Evolutionary conservation across 2,888 invertebrate genomes (phyloP), one percentile per base, ranked within the genome.

Genomic region (Willowsia nigromaculata): DNA sequence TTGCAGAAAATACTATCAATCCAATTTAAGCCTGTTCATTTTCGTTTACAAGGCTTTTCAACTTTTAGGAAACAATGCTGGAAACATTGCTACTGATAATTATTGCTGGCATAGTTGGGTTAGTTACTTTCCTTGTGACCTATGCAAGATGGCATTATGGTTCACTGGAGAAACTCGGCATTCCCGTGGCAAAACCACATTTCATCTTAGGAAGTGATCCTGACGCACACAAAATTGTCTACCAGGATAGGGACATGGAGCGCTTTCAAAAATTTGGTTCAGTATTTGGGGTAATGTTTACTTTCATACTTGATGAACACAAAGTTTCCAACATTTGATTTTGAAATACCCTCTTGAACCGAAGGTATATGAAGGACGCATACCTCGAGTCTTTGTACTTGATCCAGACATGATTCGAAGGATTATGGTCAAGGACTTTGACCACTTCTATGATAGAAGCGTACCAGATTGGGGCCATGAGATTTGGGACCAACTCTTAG

Each of bases 131-230:
- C 22, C 53, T 87, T 13, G 37, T 87, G 6, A 37, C 62, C 13
- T 86, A 80, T 80, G 90, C 76, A 13, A 86, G 82, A 53, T 80
- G 86, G 86, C 76, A 86, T 40, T 86, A 86, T 53, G 86, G 86
- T 59, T 47, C 86, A 2, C 50, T 90, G 18, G 90, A 90, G 30
- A 90, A 84, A 65, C 53, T 90, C 11, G 90, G 90, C 22, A 89
- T 89, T 50, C 89, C 90, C 0, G 90, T 90, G 22, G 89, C 76
- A 15, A 90, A 86, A 43, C 90, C 90, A 1, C 90, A 90, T 30
- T 90, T 76, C 22, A 9, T 90, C 18, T 37, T 88, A 13, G 90
- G 90, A 27, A 88, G 88, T 68, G 62, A 65, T 18, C 85, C 85
- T 2, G 71, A 88, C 40, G 74, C 50, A 15, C 68, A 88, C 15